Conservation (phyloP, 2,797 vertebrate genomes). For the Macroramphosus scolopax region DNA sequence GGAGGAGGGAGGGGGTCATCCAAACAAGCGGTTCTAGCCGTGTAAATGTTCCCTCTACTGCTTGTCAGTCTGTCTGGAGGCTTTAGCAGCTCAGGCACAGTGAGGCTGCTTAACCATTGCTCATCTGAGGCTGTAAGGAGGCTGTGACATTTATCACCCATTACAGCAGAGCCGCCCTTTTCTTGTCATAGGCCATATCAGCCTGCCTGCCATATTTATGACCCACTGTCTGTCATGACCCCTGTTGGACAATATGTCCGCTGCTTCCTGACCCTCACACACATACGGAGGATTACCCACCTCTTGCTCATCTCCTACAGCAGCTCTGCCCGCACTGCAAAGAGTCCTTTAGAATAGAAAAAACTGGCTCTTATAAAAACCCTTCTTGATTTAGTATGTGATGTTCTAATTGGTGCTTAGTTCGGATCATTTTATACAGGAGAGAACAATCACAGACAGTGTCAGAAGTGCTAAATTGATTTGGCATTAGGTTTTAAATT, state of each 20-base stretch:
- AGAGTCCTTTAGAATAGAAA: too few relatives aligned
- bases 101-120: slow-evolving; percentile 62
- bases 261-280: slow-evolving; percentile 45
- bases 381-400: slow-evolving; percentile 2
- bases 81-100: slow-evolving; percentile 38
- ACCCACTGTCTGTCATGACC: slow-evolving; percentile 57
- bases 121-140: slow-evolving; percentile 61
- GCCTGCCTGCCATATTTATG: slow-evolving; percentile 65
- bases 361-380: too few relatives aligned
- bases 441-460: background rate
- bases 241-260: slow-evolving; percentile 46
- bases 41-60: slow-evolving; percentile 71
- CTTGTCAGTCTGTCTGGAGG: slow-evolving; percentile 60
- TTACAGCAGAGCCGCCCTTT: slow-evolving; percentile 62
- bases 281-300: slow-evolving; percentile 23
- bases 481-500: background rate
- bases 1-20: slow-evolving; percentile 53
- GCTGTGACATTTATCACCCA: slow-evolving; percentile 68
- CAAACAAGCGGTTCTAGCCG: slow-evolving; percentile 60
- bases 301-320: too few relatives aligned
- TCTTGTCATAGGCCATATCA: slow-evolving; percentile 62
- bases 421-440: background rate
- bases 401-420: background rate
- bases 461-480: background rate
- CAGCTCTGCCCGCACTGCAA: too few relatives aligned